These are phyloP conservation scores for Enteromius argenteus DNA, from an alignment of 2,797 vertebrate genomes.

Conservation along the genomic window DNA sequence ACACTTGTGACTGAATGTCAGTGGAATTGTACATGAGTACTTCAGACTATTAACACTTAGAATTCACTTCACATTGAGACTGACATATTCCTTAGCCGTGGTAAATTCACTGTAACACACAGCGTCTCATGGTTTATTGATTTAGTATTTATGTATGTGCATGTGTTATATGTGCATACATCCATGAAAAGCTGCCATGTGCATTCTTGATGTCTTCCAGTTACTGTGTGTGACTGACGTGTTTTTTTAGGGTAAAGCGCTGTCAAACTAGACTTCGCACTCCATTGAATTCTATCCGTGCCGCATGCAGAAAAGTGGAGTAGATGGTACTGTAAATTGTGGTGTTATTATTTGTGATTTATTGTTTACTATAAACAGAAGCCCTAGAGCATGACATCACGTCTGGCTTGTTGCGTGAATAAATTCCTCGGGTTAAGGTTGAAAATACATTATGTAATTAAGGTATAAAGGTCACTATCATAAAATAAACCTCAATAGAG, in stretches of 20 bases:
- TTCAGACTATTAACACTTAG: not conserved
- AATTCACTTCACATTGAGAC: not conserved
- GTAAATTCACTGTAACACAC: not conserved
- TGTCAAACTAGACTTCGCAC: not conserved
- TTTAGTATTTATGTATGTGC: not conserved
- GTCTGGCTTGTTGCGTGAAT: not conserved
- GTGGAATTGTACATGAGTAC: not conserved
- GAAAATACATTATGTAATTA: not conserved
- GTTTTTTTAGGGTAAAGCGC: not conserved
- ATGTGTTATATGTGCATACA: not conserved
- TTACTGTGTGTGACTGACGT: slow-evolving; percentile 1
- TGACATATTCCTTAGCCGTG: not conserved
- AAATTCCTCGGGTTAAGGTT: not conserved
- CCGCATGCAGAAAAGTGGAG: not conserved
- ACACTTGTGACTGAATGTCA: not conserved
- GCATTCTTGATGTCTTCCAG: not conserved
- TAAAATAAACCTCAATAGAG: slow-evolving; percentile 7
- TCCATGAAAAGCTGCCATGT: slow-evolving; percentile 14
- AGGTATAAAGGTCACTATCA: not conserved
- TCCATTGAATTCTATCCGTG: not conserved
- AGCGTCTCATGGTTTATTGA: not conserved
- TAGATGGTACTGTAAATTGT: not conserved
- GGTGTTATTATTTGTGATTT: not conserved
- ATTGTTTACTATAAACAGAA: slow-evolving; percentile 15
- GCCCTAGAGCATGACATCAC: not conserved